Evolutionary conservation across 2,113 vertebrate genomes (phyloP).

Genomic region (Ameiurus melas): DNA sequence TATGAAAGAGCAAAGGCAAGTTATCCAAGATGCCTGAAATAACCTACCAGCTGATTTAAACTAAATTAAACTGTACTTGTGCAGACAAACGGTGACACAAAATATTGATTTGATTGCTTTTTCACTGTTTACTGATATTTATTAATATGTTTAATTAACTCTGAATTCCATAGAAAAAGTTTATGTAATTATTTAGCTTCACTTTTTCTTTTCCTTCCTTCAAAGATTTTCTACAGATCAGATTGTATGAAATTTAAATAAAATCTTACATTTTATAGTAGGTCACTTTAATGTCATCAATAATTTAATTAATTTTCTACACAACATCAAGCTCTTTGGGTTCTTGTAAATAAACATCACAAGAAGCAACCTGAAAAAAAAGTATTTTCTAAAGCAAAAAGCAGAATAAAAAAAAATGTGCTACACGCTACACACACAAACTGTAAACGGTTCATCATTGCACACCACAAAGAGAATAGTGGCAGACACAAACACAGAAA

Average conservation of each 20-base stretch:
- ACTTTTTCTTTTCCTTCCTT: background rate
- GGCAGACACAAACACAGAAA: conserved; percentile 52
- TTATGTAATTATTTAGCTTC: background rate
- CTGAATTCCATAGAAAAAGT: background rate
- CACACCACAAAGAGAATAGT: conserved; percentile 24
- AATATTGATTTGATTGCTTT: background rate
- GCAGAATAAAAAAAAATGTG: background rate
- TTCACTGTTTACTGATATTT: background rate
- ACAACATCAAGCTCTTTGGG: background rate
- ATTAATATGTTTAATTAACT: background rate
- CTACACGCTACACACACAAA: conserved; percentile 6
- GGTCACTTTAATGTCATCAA: background rate
- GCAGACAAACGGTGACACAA: background rate
- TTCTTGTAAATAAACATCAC: background rate
- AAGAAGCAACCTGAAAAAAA: background rate
- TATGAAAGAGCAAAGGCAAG: background rate
- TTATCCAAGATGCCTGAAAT: background rate
- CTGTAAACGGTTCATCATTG: background rate
- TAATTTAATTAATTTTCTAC: background rate
- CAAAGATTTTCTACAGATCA: background rate
- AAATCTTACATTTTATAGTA: background rate
- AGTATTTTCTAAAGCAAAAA: background rate
- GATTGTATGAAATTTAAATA: background rate
- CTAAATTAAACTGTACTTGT: background rate
- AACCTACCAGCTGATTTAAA: background rate